Conservation (phyloP, 2,113 vertebrate genomes). For the Mormyrus iriodes region DNA sequence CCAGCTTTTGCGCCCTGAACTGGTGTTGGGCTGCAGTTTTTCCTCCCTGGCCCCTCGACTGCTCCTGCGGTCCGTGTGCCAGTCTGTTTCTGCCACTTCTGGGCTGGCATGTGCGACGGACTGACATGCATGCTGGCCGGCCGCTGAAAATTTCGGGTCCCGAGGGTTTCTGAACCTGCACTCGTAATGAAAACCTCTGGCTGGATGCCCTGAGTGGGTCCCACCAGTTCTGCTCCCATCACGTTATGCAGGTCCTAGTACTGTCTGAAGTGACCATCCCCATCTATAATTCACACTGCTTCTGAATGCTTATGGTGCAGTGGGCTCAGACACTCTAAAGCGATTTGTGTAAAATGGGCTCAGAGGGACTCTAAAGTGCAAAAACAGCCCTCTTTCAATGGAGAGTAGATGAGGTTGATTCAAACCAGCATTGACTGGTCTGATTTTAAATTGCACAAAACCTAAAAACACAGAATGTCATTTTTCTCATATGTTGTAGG, state of each 20-base stretch:
- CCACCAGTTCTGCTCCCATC: neutral
- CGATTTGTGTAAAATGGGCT: neutral
- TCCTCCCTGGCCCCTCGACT: neutral
- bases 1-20: neutral
- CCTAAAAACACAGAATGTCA: too few relatives aligned
- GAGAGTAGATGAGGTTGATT: neutral
- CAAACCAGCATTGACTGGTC: neutral
- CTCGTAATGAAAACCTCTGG: neutral
- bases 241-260: neutral
- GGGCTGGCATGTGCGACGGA: too few relatives aligned
- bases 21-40: neutral
- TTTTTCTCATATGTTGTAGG: too few relatives aligned
- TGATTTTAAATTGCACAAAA: neutral
- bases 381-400: neutral
- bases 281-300: neutral
- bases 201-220: neutral
- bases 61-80: neutral
- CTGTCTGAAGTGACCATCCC: neutral
- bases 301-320: neutral
- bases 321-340: neutral
- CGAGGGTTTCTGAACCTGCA: too few relatives aligned
- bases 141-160: too few relatives aligned
- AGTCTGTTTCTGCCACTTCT: neutral
- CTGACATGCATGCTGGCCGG: too few relatives aligned
- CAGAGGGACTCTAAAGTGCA: neutral